phyloP scores from a whole-genome alignment of 2,113 vertebrate species.

The Turdus rufiventris region DNA sequence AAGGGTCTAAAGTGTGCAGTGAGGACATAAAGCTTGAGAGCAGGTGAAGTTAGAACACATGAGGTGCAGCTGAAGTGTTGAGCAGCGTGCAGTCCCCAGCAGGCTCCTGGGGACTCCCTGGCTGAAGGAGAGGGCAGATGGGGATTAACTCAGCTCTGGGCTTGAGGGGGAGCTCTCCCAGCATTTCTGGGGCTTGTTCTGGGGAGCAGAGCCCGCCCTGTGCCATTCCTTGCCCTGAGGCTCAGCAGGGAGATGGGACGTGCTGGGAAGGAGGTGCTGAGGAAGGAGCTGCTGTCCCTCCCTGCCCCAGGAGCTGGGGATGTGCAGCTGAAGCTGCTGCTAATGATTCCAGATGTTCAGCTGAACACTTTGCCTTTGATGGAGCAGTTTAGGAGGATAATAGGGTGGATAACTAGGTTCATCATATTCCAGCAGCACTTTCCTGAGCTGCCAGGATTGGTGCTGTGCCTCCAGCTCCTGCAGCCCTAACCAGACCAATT shows the following conservation, averaged over 20 bases:
- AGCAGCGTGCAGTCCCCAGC: not conserved
- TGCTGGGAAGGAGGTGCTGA: not conserved
- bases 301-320: not conserved
- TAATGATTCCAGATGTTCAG: slow-evolving; percentile 57
- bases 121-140: not conserved
- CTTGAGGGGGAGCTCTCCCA: not conserved
- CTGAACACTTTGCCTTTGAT: slow-evolving; percentile 36
- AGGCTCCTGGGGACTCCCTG: not conserved
- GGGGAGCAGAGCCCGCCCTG: not conserved
- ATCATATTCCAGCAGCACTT: slow-evolving; percentile 33
- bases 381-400: slow-evolving; percentile 51
- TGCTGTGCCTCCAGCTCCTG: not conserved
- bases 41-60: not conserved
- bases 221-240: fast-evolving
- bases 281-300: not conserved
- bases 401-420: slow-evolving; percentile 49
- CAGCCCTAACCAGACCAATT: slow-evolving; percentile 34
- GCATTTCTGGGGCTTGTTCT: not conserved
- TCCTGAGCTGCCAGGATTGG: not conserved
- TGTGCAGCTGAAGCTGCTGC: slow-evolving; percentile 6
- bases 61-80: not conserved
- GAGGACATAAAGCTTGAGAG: not conserved
- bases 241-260: not conserved
- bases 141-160: not conserved
- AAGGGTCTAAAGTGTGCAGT: not conserved